A percentile compares a stretch with the other conserved stretches of the same genome.
Conservation (phyloP, 64 coral and sea anemone genomes). For the Pachyseris speciosa region DNA sequence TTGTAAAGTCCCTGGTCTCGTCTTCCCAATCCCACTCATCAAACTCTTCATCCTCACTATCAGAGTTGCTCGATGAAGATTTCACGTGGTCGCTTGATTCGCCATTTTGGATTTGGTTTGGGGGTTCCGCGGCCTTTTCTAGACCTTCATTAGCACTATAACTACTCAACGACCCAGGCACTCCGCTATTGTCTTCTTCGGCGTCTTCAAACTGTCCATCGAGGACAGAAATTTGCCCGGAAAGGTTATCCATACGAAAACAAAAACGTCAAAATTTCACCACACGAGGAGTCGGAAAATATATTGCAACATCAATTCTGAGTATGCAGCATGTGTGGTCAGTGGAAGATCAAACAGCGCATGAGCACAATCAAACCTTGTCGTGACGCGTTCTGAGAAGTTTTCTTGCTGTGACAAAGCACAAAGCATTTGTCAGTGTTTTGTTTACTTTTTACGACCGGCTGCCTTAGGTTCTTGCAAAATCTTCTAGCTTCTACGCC, state of each 20-base stretch:
- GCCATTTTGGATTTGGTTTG: neutral
- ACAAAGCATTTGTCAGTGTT: neutral
- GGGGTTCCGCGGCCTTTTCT: neutral
- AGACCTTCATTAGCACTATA: neutral
- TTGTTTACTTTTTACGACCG: neutral
- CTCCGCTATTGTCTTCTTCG: conserved; percentile 73
- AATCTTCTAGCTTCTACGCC: neutral
- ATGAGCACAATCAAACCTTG: neutral
- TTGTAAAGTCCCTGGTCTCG: conserved; percentile 92
- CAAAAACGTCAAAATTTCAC: no score
- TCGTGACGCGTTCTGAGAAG: neutral
- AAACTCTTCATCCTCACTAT: conserved; percentile 76
- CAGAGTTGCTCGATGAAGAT: conserved; percentile 21
- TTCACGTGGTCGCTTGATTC: conserved; percentile 38
- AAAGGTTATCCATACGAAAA: neutral
- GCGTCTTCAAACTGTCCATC: conserved; percentile 93
- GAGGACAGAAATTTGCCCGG: neutral
- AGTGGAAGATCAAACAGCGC: neutral
- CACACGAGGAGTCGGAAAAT: neutral
- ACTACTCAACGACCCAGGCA: conserved; percentile 52
- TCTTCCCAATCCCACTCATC: conserved; percentile 97
- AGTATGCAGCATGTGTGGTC: neutral
- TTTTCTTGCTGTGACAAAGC: neutral
- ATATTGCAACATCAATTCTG: neutral
- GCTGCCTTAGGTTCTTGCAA: neutral